Evolutionary conservation across 2,113 vertebrate species (phyloP).

Genomic region (Silurus meridionalis): DNA sequence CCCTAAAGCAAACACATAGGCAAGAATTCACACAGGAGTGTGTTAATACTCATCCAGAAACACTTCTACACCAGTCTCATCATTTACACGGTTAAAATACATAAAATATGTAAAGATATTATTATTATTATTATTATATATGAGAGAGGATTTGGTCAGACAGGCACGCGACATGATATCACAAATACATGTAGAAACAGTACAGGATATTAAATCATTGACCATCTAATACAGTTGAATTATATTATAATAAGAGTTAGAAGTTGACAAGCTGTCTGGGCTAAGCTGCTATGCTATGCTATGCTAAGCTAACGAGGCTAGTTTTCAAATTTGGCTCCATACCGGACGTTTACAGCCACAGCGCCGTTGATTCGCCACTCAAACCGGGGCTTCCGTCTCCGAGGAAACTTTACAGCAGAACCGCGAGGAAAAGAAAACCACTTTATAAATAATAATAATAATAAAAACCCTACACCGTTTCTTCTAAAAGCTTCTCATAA

Average conservation of each 20-base stretch:
- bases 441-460: too few species aligned
- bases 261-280: background rate
- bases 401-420: constrained; percentile 20
- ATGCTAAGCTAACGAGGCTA: constrained; percentile 32
- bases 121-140: background rate
- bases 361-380: constrained; percentile 1
- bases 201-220: background rate
- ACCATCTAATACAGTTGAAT: background rate
- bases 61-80: background rate
- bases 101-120: too few species aligned
- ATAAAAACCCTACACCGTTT: too few species aligned
- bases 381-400: background rate
- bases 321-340: constrained; percentile 56
- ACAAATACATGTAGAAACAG: background rate
- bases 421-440: too few species aligned
- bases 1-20: background rate
- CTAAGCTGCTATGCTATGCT: background rate
- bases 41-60: background rate
- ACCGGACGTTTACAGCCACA: constrained; percentile 28
- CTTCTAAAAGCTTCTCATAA: background rate
- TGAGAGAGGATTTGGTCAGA: background rate
- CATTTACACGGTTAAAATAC: background rate
- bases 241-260: background rate
- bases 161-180: background rate
- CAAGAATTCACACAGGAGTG: background rate